phyloP scores from a whole-genome alignment of 2,888 invertebrate genomes.

The Glyphotaelius pellucidus region DNA sequence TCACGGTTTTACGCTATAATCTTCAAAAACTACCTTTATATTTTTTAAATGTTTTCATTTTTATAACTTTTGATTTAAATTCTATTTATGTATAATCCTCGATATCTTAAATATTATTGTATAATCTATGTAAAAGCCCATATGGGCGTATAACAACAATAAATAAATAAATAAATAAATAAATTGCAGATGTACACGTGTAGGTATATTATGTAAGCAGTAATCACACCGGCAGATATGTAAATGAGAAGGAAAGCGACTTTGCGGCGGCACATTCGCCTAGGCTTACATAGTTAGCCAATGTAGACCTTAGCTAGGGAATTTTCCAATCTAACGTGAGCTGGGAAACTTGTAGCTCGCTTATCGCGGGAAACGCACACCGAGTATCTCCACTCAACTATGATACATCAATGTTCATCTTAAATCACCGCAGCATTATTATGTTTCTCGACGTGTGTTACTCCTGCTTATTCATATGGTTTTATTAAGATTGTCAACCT shows the following conservation, averaged over 20 bases:
- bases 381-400: neutral
- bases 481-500: neutral
- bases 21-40: no score
- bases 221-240: neutral
- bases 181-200: no score
- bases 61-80: no score
- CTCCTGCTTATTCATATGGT: neutral
- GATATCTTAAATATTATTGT: no score
- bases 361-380: neutral
- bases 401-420: neutral
- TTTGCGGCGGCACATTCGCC: neutral
- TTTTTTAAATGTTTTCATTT: no score
- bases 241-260: neutral
- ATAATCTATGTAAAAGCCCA: no score
- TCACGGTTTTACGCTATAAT: no score
- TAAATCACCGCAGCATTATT: constrained; percentile 27
- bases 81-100: no score
- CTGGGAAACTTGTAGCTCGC: neutral
- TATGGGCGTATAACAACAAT: no score
- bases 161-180: no score
- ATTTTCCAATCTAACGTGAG: neutral
- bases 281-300: neutral
- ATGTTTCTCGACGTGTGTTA: constrained; percentile 11
- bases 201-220: neutral
- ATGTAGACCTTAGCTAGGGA: neutral